Evolutionary conservation across 2,797 vertebrate species (phyloP).

Genomic region (Rhabdomys pumilio): DNA sequence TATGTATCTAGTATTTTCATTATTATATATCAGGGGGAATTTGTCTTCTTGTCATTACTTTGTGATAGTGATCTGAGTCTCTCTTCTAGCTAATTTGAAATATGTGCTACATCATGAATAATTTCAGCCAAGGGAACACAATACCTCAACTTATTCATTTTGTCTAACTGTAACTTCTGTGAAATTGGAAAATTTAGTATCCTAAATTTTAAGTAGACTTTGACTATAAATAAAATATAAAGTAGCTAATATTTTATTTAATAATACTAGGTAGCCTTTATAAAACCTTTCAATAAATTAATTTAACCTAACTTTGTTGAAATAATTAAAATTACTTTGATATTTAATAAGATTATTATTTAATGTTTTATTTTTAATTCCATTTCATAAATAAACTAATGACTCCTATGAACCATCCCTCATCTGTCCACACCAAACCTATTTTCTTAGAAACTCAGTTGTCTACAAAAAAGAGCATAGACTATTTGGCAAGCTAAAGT

Average conservation of each 20-base stretch:
- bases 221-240: conserved; percentile 39
- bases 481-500: not conserved
- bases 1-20: not conserved
- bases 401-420: not conserved
- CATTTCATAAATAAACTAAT: not conserved
- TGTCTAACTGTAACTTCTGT: not conserved
- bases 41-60: not conserved
- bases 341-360: not conserved
- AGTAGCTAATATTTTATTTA: not conserved
- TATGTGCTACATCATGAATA: not conserved
- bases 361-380: conserved; percentile 9
- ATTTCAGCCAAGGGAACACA: not conserved
- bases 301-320: not conserved
- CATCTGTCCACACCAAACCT: not conserved
- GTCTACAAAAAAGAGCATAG: not conserved
- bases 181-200: not conserved
- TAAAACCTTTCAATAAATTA: not conserved
- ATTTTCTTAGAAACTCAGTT: not conserved
- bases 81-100: not conserved
- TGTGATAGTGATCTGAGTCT: not conserved
- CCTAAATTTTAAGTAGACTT: not conserved
- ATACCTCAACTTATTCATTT: not conserved
- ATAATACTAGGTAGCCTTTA: not conserved
- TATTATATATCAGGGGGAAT: not conserved
- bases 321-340: conserved; percentile 7